A percentile compares a stretch with the other conserved stretches of the same genome.
Conservation (phyloP, 1,140 invertebrate genomes). For the Physella acuta region DNA sequence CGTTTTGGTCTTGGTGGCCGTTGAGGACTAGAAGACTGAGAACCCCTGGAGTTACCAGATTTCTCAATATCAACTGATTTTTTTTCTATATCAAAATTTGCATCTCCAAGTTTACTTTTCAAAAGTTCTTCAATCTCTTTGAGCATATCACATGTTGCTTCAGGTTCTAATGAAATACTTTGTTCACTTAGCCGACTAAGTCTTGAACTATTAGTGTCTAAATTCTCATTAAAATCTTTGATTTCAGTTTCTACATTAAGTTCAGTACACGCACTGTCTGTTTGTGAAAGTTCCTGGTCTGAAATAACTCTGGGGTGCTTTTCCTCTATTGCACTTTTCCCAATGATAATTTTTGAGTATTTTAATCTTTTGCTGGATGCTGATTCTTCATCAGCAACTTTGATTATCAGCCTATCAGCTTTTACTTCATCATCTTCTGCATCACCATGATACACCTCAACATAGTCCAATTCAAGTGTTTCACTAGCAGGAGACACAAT, state of each 20-base stretch:
- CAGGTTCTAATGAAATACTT: slow-evolving; percentile 11
- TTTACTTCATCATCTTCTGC: too few species aligned
- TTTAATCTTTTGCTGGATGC: too few species aligned
- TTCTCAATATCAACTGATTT: neutral
- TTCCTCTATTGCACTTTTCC: neutral
- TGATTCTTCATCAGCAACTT: too few species aligned
- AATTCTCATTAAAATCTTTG: too few species aligned
- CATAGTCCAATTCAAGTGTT: slow-evolving; percentile 1
- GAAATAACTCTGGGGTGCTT: too few species aligned
- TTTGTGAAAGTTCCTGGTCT: too few species aligned
- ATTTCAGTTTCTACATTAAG: too few species aligned
- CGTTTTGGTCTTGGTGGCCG: slow-evolving; percentile 37
- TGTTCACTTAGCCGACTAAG: neutral
- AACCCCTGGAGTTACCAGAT: neutral
- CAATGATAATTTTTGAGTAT: neutral
- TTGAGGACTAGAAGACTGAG: slow-evolving; percentile 22
- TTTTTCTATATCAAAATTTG: neutral
- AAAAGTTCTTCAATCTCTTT: slow-evolving; percentile 36
- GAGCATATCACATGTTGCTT: slow-evolving; percentile 33
- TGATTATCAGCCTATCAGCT: too few species aligned
- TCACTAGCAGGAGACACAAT: neutral
- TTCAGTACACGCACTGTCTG: too few species aligned
- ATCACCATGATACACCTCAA: neutral
- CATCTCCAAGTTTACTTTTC: slow-evolving; percentile 25
- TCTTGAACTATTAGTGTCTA: neutral